Evolutionary conservation across 2,888 invertebrate species (phyloP).

Genomic region (Odontocolon sp.): DNA sequence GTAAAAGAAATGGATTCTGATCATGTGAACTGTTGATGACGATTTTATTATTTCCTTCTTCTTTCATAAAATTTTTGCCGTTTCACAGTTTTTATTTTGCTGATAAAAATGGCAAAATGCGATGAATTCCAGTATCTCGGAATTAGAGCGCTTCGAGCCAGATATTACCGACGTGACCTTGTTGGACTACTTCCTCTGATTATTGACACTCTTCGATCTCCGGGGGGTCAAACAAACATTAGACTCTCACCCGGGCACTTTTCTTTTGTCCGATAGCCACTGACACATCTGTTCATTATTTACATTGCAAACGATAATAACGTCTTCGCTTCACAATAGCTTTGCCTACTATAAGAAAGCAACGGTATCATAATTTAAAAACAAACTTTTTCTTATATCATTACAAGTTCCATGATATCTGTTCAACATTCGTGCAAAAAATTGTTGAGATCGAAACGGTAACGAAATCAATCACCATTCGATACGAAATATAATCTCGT

Average conservation of each 20-base stretch:
- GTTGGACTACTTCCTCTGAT: slow-evolving; percentile 42
- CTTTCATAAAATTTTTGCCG: neutral
- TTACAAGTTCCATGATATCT: neutral
- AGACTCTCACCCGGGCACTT: slow-evolving; percentile 11
- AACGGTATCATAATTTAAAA: neutral
- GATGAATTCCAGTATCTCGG: neutral
- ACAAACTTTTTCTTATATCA: neutral
- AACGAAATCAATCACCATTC: no score
- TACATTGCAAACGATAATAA: slow-evolving; percentile 32
- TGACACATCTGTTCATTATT: slow-evolving; percentile 50
- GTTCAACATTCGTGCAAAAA: no score
- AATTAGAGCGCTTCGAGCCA: neutral
- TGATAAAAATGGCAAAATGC: neutral
- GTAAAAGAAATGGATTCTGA: no score
- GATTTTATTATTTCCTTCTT: neutral
- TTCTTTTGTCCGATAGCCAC: slow-evolving; percentile 45
- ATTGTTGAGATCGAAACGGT: no score
- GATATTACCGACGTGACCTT: slow-evolving; percentile 50
- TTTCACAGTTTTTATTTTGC: neutral
- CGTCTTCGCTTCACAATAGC: neutral
- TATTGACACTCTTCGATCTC: slow-evolving; percentile 8
- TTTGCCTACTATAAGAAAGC: no score
- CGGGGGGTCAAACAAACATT: slow-evolving; percentile 54
- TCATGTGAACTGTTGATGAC: no score
- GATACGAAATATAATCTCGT: no score